Evolutionary conservation across 2,113 vertebrate species (phyloP).

Genomic region (Syngnathus scovelli): DNA sequence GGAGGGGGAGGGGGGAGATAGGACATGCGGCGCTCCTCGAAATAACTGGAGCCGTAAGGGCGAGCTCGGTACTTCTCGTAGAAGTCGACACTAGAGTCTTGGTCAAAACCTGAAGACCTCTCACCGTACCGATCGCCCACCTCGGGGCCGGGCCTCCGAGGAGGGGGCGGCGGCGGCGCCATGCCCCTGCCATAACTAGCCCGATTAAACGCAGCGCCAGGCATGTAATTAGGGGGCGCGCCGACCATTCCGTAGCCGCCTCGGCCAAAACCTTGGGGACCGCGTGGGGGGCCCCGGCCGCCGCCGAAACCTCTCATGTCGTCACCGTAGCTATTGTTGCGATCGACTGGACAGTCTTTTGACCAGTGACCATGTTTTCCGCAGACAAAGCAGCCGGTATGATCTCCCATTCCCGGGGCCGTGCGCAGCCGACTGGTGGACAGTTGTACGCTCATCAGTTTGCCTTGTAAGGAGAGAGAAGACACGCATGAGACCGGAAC

Average conservation of each 20-base stretch:
- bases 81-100: conserved; percentile 75
- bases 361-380: conserved; percentile 97
- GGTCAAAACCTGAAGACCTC: conserved; percentile 48
- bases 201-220: conserved; percentile 46
- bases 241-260: conserved; percentile 53
- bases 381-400: conserved; percentile 93
- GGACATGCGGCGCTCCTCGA: conserved; percentile 79
- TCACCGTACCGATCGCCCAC: conserved; percentile 67
- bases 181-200: conserved; percentile 48
- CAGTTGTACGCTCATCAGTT: conserved; percentile 93
- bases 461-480: conserved; percentile 85
- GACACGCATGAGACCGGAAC: conserved; percentile 72
- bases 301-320: conserved; percentile 44
- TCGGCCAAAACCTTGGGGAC: conserved; percentile 53
- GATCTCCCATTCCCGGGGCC: conserved; percentile 92
- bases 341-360: conserved; percentile 86
- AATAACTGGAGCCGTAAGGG: conserved; percentile 78
- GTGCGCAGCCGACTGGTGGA: conserved; percentile 94
- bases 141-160: conserved; percentile 55
- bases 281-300: conserved; percentile 40
- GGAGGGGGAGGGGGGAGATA: conserved; percentile 72
- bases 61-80: conserved; percentile 88
- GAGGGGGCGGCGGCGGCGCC: conserved; percentile 49
- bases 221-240: conserved; percentile 48
- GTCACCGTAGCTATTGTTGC: conserved; percentile 64